Conservation (phyloP, 1,140 invertebrate species). For the Riptortus pedestris region DNA sequence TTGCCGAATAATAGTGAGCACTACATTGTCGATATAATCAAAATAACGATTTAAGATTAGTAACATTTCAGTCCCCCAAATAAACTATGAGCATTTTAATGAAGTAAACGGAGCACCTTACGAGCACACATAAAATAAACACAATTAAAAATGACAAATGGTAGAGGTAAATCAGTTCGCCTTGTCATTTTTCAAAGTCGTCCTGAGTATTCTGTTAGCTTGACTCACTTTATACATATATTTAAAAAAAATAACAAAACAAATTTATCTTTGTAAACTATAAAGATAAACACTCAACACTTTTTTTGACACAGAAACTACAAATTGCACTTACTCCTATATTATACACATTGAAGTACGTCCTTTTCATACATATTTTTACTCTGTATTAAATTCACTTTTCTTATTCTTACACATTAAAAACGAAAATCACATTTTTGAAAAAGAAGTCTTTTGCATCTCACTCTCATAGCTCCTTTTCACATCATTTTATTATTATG, state of each 20-base stretch:
- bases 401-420: slow-evolving; percentile 21
- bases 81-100: too few species aligned
- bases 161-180: slow-evolving; percentile 9
- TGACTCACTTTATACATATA: slow-evolving; percentile 9
- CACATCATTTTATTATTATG: neutral
- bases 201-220: slow-evolving; percentile 21
- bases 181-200: slow-evolving; percentile 16
- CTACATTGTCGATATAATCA: too few species aligned
- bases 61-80: too few species aligned
- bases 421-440: slow-evolving; percentile 27
- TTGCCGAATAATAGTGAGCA: too few species aligned
- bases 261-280: slow-evolving; percentile 25
- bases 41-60: too few species aligned
- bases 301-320: slow-evolving; percentile 27
- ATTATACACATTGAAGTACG: slow-evolving; percentile 21
- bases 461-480: neutral
- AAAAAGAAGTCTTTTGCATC: slow-evolving; percentile 21
- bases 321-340: slow-evolving; percentile 29
- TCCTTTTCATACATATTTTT: slow-evolving; percentile 22
- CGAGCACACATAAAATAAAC: too few species aligned
- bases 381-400: slow-evolving; percentile 17
- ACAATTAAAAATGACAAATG: neutral
- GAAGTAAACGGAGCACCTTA: too few species aligned
- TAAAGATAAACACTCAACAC: slow-evolving; percentile 27
- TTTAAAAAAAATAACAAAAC: slow-evolving; percentile 18